These are phyloP conservation scores for Heterotilapia buettikoferi DNA, from an alignment of 2,113 vertebrate genomes.

Conservation along the genomic window DNA sequence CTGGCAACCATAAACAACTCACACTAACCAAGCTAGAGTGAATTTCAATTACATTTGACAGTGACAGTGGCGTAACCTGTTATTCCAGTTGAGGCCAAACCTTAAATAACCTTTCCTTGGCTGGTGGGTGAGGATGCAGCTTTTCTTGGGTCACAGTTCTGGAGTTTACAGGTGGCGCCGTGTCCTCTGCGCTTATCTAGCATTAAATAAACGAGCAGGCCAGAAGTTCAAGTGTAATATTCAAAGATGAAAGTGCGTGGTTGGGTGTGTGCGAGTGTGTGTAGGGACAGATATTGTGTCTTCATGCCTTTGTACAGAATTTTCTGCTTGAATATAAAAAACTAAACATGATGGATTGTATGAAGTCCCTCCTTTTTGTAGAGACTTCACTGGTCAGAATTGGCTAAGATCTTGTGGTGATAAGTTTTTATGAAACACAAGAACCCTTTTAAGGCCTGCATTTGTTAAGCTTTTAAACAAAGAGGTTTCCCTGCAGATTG, in stretches of 20 bases:
- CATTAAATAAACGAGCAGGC: not conserved
- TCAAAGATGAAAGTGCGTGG: not conserved
- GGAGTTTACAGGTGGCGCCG: constrained; percentile 12
- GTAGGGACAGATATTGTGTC: not conserved
- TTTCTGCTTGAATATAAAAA: constrained; percentile 35
- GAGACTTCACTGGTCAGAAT: constrained; percentile 4
- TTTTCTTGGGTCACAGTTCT: not conserved
- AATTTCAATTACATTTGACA: not conserved
- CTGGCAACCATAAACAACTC: not conserved
- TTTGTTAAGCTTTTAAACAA: constrained; percentile 29
- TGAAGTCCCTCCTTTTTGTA: constrained; percentile 20
- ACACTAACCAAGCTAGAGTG: not conserved
- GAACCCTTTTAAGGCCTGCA: constrained; percentile 25
- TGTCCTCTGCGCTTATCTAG: not conserved
- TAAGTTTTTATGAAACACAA: constrained; percentile 34
- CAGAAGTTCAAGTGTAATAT: not conserved
- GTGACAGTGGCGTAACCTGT: not conserved
- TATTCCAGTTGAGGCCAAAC: not conserved
- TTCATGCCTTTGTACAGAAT: constrained; percentile 64
- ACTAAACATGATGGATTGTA: constrained; percentile 25
- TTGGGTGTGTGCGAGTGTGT: not conserved
- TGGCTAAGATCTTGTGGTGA: not conserved
- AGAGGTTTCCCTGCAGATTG: constrained; percentile 32
- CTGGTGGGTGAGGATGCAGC: not conserved
- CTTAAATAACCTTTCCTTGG: not conserved